Percentiles rank a stretch among this genome's conserved stretches.
These are phyloP conservation scores for Platanista minor DNA, from an alignment of 2,113 vertebrate genomes.

Conservation along the genomic window DNA sequence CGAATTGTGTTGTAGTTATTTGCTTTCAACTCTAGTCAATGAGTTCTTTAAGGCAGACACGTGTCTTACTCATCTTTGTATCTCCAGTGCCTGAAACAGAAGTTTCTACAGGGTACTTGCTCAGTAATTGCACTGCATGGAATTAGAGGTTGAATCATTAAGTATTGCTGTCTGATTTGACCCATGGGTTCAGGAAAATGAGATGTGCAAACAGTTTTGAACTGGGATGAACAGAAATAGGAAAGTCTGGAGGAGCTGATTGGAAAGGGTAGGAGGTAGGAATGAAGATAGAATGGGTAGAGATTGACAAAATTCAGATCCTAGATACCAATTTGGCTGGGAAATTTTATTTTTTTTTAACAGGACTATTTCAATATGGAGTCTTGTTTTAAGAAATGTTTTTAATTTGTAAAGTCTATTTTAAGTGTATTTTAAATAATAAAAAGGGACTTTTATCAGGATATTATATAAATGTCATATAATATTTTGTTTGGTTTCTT, in stretches of 20 bases:
- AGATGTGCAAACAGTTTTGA: background rate
- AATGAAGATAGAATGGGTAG: background rate
- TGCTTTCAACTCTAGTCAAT: background rate
- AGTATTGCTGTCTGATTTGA: background rate
- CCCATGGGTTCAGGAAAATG: background rate
- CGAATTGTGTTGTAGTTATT: background rate
- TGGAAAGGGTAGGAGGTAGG: background rate
- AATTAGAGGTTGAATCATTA: background rate
- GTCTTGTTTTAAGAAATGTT: background rate
- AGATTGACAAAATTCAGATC: background rate
- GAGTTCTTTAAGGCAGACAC: background rate
- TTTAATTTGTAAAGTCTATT: background rate
- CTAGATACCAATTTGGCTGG: background rate
- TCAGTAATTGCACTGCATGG: background rate
- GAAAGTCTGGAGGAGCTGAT: background rate
- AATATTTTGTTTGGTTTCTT: slow-evolving; percentile 36
- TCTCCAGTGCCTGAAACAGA: background rate
- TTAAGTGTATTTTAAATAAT: slow-evolving; percentile 15
- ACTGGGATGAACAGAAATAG: background rate
- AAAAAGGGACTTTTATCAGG: background rate
- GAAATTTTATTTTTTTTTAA: background rate
- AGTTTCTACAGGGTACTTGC: background rate
- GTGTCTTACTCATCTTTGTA: background rate
- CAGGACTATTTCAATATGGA: background rate
- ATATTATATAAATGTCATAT: background rate